Base-by-base conservation (phyloP, 1,140 invertebrate genomes). In the Diabrotica virgifera region DNA sequence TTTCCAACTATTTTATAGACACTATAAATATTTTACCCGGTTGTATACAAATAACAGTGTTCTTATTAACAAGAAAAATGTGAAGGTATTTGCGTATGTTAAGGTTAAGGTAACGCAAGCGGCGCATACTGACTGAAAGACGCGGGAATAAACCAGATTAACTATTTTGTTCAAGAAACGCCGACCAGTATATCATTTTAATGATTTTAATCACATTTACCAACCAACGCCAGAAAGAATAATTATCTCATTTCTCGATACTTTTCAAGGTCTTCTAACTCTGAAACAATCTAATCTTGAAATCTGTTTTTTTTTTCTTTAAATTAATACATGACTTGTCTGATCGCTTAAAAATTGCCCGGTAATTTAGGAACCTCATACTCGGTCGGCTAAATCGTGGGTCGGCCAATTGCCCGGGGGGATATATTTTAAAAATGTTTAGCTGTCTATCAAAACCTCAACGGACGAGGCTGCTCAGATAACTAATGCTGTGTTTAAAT, bases 301-400 rank as follows among this genome's bases (percentile, higher is more conserved):
- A 59, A 59, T 59, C 58, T 59, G 13, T 37, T 50, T 46, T 59
- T 37, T 59, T 35, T 37, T 50, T 46, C 50, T 37, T 59, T 35
- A 50, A 59, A 59, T 59, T 59, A 59, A 59, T 59, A 59, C 58
- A 59, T 59, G 58, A 59, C 58, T 59, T 59, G 58, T 59, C 58
- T 59, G 58, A 59, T 59, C 58, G 46, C 58, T 46, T 59, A 59
- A 59, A 59, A 59, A 59, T 59, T 59, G 58, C 58, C 58, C 14
- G 58, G 58, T 59, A 59, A 59, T 59, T 59, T 59, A 40, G 14
- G 8, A 51, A 59, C 36, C 12, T 14, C 46, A 50, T 59, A 51
- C 56, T 35, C 56, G 24, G n/a, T 37, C 36, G 56, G 24, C 10
- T 14, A 50, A 37, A 36, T 36, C 36, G 58, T 51, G 46, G 58